Conservation (phyloP, 2,888 invertebrate genomes). For the Hoplodrina ambigua region DNA sequence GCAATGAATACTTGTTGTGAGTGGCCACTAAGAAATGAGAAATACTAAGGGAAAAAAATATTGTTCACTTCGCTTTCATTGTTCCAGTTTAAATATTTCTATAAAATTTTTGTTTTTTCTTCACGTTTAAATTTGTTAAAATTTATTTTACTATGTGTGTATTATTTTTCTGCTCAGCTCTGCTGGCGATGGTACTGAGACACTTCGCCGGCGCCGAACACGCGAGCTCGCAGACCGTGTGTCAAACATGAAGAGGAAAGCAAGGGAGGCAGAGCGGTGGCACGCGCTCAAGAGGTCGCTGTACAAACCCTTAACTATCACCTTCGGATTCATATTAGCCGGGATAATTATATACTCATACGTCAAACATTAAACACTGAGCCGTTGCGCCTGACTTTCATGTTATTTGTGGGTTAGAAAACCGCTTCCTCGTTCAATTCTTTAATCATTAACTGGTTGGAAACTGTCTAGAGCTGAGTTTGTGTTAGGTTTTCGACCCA, state of each 20-base stretch:
- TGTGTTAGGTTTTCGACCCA: slow-evolving; percentile 13
- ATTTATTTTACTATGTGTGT: neutral
- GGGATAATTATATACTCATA: slow-evolving; percentile 92
- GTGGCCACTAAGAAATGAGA: too few relatives aligned
- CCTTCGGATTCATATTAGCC: slow-evolving; percentile 92
- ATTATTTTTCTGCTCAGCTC: slow-evolving; percentile 22
- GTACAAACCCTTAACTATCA: slow-evolving; percentile 93
- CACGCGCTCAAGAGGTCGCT: slow-evolving; percentile 94
- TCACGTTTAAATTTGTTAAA: neutral
- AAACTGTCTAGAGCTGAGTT: slow-evolving; percentile 17
- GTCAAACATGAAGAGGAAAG: slow-evolving; percentile 91
- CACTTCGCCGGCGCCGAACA: slow-evolving; percentile 74
- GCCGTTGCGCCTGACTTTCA: slow-evolving; percentile 17
- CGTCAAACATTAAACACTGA: slow-evolving; percentile 81
- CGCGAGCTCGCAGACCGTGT: slow-evolving; percentile 80
- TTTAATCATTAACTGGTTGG: neutral
- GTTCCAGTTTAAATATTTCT: too few relatives aligned
- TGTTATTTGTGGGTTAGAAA: neutral
- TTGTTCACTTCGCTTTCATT: too few relatives aligned
- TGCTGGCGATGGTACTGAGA: slow-evolving; percentile 63
- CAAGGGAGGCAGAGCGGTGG: slow-evolving; percentile 93
- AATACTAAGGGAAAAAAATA: too few relatives aligned
- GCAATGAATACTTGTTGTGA: too few relatives aligned
- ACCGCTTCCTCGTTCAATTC: slow-evolving; percentile 15
- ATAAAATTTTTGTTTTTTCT: too few relatives aligned